phyloP scores from a whole-genome alignment of 2,888 invertebrate genomes.

The Pilophorus perplexus region DNA sequence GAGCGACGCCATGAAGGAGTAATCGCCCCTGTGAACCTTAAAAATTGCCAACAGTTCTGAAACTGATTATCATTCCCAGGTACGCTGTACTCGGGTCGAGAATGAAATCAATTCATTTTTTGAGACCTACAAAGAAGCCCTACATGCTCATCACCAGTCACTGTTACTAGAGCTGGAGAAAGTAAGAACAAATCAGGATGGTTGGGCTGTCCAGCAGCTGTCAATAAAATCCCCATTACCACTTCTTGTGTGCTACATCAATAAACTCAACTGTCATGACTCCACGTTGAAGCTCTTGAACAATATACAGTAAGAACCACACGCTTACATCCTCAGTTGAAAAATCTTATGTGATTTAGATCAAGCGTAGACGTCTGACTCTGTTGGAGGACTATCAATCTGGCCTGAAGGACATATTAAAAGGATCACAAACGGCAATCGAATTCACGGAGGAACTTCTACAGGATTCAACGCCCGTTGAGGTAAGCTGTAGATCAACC shows the following conservation, averaged over 20 bases:
- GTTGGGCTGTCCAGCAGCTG: too few species aligned
- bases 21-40: too few species aligned
- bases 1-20: neutral
- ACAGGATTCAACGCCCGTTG: constrained; percentile 65
- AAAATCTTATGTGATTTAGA: constrained; percentile 42
- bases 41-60: too few species aligned
- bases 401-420: constrained; percentile 57
- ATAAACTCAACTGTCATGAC: too few species aligned
- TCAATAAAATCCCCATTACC: too few species aligned
- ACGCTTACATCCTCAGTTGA: neutral
- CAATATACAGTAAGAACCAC: too few species aligned
- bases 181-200: too few species aligned
- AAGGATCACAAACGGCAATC: constrained; percentile 61
- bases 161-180: constrained; percentile 55
- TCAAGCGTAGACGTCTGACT: constrained; percentile 52
- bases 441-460: constrained; percentile 65
- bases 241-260: too few species aligned
- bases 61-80: too few species aligned
- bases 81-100: constrained; percentile 56
- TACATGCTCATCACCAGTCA: constrained; percentile 61
- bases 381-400: constrained; percentile 54
- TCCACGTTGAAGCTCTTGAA: too few species aligned
- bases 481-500: too few species aligned
- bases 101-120: constrained; percentile 66
- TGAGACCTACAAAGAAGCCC: constrained; percentile 62